phyloP scores from a whole-genome alignment of 2,888 invertebrate genomes.

The Alloplasta piceator region DNA sequence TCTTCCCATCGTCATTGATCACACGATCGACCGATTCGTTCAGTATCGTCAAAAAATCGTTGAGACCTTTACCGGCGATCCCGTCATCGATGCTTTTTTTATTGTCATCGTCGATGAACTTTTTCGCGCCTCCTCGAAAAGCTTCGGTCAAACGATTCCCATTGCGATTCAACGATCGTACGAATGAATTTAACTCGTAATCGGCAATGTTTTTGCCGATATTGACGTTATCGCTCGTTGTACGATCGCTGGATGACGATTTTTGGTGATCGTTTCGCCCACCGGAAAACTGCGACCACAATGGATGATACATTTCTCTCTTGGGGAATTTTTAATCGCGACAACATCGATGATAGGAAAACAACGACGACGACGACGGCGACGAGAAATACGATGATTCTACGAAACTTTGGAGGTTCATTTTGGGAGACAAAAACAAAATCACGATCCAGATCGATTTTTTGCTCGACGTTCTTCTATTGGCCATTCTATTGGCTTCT shows the following conservation, averaged over 20 bases:
- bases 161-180: constrained; percentile 58
- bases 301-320: constrained; percentile 56
- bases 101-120: neutral
- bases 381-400: no score
- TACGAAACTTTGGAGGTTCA: no score
- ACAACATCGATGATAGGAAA: constrained; percentile 34
- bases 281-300: constrained; percentile 53
- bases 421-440: no score
- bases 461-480: no score
- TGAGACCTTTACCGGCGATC: constrained; percentile 31
- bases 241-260: constrained; percentile 21
- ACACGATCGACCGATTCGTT: constrained; percentile 56
- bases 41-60: constrained; percentile 48
- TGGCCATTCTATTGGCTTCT: no score
- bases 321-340: neutral
- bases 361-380: no score
- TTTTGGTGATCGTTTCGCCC: constrained; percentile 23
- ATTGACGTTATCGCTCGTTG: constrained; percentile 10
- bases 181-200: constrained; percentile 59
- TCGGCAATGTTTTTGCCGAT: neutral
- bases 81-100: neutral
- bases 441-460: no score
- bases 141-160: constrained; percentile 46
- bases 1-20: neutral
- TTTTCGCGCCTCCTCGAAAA: constrained; percentile 17